phyloP scores from a whole-genome alignment of 2,113 vertebrate genomes.

The Tonatia bakeri region DNA sequence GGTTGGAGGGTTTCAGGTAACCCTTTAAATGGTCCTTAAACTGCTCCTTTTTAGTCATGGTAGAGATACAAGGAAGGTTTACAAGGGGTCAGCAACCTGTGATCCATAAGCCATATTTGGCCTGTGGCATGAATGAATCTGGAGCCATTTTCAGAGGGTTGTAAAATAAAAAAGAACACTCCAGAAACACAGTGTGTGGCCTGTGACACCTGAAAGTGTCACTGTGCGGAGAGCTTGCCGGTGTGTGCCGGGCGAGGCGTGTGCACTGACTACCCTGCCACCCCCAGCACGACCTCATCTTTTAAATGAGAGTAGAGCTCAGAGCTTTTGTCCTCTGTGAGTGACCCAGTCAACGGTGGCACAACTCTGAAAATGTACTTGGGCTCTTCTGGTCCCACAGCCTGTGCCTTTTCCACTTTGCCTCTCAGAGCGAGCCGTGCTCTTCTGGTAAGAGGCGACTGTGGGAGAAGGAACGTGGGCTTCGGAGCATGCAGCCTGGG shows the following conservation, averaged over 20 bases:
- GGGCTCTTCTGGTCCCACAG: background rate
- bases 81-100: background rate
- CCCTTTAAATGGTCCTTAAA: background rate
- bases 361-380: background rate
- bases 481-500: background rate
- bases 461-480: background rate
- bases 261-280: fast-evolving
- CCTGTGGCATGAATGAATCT: background rate
- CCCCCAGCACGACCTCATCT: background rate
- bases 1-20: background rate
- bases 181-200: background rate
- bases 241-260: background rate
- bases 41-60: background rate
- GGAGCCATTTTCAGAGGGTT: background rate
- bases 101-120: background rate
- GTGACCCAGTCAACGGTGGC: background rate
- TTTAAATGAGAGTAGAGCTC: background rate
- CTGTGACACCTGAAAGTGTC: background rate
- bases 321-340: background rate
- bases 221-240: background rate
- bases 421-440: background rate
- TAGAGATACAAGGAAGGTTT: constrained; percentile 19
- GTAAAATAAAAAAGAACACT: background rate
- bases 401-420: background rate
- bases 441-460: background rate